Conservation (phyloP, 2,888 invertebrate genomes). For the Glomeris marginata region DNA sequence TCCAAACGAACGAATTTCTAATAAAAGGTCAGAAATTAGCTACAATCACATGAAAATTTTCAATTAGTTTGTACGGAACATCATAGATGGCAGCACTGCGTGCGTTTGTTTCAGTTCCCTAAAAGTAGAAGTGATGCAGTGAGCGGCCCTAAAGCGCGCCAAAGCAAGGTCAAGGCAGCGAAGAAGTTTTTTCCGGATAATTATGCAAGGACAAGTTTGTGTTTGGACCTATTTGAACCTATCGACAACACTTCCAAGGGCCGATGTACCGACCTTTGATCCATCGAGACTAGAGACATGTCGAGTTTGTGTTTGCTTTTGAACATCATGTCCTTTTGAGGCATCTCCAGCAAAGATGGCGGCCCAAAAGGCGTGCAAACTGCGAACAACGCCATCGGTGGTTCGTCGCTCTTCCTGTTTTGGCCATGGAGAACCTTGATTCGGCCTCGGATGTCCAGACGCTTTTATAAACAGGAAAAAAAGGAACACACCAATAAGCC, state of each 20-base stretch:
- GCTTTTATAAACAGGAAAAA: slow-evolving; percentile 37
- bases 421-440: slow-evolving; percentile 94
- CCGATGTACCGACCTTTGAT: slow-evolving; percentile 53
- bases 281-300: slow-evolving; percentile 90
- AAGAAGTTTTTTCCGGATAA: too few species aligned
- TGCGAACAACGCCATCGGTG: slow-evolving; percentile 87
- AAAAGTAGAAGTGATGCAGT: too few species aligned
- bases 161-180: too few species aligned
- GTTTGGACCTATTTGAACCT: too few species aligned
- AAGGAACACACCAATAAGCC: background rate
- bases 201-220: too few species aligned
- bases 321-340: slow-evolving; percentile 98
- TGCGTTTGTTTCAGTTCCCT: background rate
- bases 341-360: slow-evolving; percentile 87
- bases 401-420: slow-evolving; percentile 83
- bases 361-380: slow-evolving; percentile 99
- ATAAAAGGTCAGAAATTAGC: too few species aligned
- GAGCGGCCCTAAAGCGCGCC: too few species aligned
- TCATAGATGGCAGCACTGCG: too few species aligned
- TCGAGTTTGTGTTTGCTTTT: slow-evolving; percentile 99
- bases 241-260: background rate
- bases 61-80: too few species aligned
- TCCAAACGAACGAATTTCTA: too few species aligned
- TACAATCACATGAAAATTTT: too few species aligned
- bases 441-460: slow-evolving; percentile 93